Base-by-base conservation (phyloP, 2,113 vertebrate genomes). In the Ciconia maguari region DNA sequence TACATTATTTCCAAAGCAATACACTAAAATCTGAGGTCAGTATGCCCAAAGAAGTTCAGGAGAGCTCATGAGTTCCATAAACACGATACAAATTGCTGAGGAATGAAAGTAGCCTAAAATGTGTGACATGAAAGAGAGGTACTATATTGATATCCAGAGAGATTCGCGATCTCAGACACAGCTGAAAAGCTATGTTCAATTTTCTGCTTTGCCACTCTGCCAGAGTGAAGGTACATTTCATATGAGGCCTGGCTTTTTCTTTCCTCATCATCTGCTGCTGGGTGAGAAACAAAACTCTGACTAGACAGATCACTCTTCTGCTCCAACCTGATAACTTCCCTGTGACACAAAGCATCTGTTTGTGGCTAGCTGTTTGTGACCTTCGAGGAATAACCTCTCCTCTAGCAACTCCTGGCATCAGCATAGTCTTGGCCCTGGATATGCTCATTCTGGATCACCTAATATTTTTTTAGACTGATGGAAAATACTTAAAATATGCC, bases 391-490 rank as follows among this genome's bases (percentile, higher is more conserved):
- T 11, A 72, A 61, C 1, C 0, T 87, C 16, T 44, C 11, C 41
- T 66, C 46, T 22, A 7, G 6, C 34, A 16, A 0, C 5, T 44
- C 42, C 10, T 60, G 7, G 2, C 13, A 85, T 36, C 7, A 54
- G 2, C 29, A 44, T 1, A 57, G 9, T 5, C 20, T 72, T 38
- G 21, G 3, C 4, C 13, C 5, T 21, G 7, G 2, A 4, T n/a
- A 7, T 27, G 6, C 2, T 83, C 4, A 14, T 60, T 80, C 46
- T 90, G 11, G 3, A 51, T 36, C 6, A 60, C 7, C 2, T 21
- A 27, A 24, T 29, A 29, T 71, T n/a, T 34, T 70, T 34, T 58
- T 41, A 61, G 5, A 30, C 9, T 27, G 9, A 21, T 46, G 5
- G 7, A 20, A 72, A 71, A 46, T 32, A 36, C 0, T 25, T 72